Evolutionary conservation across 2,888 invertebrate genomes (phyloP), one percentile per base, ranked within the genome.

Genomic region (Ophion ventricosus): DNA sequence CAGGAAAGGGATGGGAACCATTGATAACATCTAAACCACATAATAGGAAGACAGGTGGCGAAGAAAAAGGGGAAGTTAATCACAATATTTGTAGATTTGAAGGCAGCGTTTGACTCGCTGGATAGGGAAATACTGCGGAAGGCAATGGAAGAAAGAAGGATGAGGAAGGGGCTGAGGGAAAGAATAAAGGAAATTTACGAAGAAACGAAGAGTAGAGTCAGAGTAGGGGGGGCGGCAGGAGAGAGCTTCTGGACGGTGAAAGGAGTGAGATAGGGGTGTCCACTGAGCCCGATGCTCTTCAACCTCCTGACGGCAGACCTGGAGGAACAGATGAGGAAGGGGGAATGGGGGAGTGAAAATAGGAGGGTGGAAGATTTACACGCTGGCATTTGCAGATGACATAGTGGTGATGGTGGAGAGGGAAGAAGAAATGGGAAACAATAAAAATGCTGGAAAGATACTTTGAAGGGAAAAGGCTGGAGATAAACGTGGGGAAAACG

Each of bases 221-320:
- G 64, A 49, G 20, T 35, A 4, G 49, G 56, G 8, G 66, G 20
- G 2, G 14, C 56, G 20, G 29, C 69, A 17, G 59, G 85, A 10
- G 57, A 85, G 26, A 59, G 56, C 17, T 83, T 87, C 26, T 40
- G 56, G 66, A 86, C 74, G 14, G 35, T 10, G 11, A 64, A 59
- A 14, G 85, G 85, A 11, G 73, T 88, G 2, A 87, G 84, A 25
- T 85, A 87, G 20, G 87, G 87, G 11, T 88, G 85, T 23, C 78
- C 81, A 3, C 25, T 87, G 14, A 86, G n/a, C n/a, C n/a, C n/a
- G n/a, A n/a, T n/a, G n/a, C n/a, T n/a, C n/a, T n/a, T n/a, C n/a
- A n/a, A n/a, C n/a, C n/a, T n/a, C n/a, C n/a, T n/a, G n/a, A n/a
- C n/a, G n/a, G n/a, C n/a, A n/a, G n/a, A n/a, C n/a, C n/a, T n/a